Evolutionary conservation across 2,888 invertebrate genomes (phyloP), one percentile per base, ranked within the genome.

Genomic region (Ptychoptera albimana): DNA sequence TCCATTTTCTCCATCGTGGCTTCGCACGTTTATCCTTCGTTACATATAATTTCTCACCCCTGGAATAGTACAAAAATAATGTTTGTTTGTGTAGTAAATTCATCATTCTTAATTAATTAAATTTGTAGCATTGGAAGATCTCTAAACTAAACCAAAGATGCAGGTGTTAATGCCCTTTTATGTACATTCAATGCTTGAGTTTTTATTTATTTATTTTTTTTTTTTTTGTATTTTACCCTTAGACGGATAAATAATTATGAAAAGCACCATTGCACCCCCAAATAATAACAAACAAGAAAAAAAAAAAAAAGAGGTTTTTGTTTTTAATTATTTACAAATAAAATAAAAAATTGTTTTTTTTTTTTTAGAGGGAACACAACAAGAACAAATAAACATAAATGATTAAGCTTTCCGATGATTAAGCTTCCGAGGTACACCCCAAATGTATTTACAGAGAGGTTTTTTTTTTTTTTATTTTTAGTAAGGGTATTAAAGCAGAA

Each of bases 41-140:
- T 47, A 85, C 81, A 59, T 83, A 84, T 45, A 85, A 64, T 60
- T 85, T 85, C 63, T 85, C 84, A 45, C 84, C 83, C 64, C 84
- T 83, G 74, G 44, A 75, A 77, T 59, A 57, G 12, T 32, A n/a
- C n/a, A n/a, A n/a, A n/a, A n/a, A n/a, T n/a, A n/a, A n/a, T n/a
- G n/a, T n/a, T n/a, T n/a, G n/a, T n/a, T n/a, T n/a, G n/a, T n/a
- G n/a, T n/a, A n/a, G n/a, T n/a, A n/a, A n/a, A n/a, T n/a, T n/a
- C n/a, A n/a, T n/a, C n/a, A n/a, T n/a, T n/a, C n/a, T n/a, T n/a
- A 10, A 43, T 34, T 34, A 23, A 11, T 36, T 7, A 32, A 15
- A 34, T 15, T 35, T 13, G 14, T 39, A 40, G 2, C 10, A 14
- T 34, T 29, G 12, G 30, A 16, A 35, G 8, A 35, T 36, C 32